Evolutionary conservation across 2,888 invertebrate genomes (phyloP).

Genomic region (Agrochola litura): DNA sequence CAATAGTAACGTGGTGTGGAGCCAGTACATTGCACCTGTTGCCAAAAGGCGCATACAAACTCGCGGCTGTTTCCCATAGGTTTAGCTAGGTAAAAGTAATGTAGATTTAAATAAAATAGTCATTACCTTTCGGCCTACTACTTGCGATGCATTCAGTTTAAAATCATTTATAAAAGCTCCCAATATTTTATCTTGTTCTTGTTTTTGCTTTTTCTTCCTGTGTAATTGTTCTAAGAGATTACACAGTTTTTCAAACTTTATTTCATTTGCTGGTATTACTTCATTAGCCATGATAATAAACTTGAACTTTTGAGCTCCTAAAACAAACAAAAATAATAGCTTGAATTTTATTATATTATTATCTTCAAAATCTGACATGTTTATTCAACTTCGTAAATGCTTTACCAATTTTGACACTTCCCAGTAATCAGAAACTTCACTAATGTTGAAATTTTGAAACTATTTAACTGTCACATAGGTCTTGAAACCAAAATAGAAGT

Average conservation of each 20-base stretch:
- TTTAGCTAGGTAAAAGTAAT: not conserved
- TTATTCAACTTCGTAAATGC: not conserved
- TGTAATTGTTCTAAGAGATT: slow-evolving; percentile 91
- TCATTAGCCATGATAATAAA: slow-evolving; percentile 61
- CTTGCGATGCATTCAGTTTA: slow-evolving; percentile 78
- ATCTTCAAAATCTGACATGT: not conserved
- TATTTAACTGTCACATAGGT: not conserved
- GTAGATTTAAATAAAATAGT: slow-evolving; percentile 2
- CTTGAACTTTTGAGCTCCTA: slow-evolving; percentile 42
- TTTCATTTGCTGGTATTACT: slow-evolving; percentile 73
- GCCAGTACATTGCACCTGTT: not conserved
- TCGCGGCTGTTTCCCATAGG: not conserved
- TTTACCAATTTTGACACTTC: not conserved
- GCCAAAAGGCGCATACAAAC: not conserved
- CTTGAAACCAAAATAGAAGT: not conserved
- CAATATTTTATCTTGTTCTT: slow-evolving; percentile 87
- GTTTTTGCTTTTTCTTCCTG: slow-evolving; percentile 81
- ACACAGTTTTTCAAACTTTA: slow-evolving; percentile 91
- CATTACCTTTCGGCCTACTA: slow-evolving; percentile 81
- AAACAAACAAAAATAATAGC: slow-evolving; percentile 57
- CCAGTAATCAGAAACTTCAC: not conserved
- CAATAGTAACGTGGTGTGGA: not conserved
- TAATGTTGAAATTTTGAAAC: not conserved
- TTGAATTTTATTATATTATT: not conserved
- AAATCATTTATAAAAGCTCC: slow-evolving; percentile 87